phyloP scores from a whole-genome alignment of 2,113 vertebrate genomes.

The Dipodomys spectabilis region DNA sequence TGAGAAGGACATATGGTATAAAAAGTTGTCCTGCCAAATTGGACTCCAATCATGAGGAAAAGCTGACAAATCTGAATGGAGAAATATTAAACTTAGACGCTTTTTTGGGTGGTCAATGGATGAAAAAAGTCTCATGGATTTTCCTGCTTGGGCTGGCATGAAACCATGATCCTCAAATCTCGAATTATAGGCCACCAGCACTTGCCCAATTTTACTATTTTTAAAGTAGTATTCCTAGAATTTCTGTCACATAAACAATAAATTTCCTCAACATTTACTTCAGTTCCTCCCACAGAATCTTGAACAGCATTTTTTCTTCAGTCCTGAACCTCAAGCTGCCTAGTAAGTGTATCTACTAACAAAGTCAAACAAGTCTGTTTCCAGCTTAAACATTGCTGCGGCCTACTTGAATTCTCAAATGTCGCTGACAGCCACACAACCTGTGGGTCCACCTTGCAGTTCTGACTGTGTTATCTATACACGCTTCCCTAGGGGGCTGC shows the following conservation, averaged over 20 bases:
- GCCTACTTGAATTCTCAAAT: conserved; percentile 74
- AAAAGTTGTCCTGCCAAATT: neutral
- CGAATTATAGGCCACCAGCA: too few relatives aligned
- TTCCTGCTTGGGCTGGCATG: too few relatives aligned
- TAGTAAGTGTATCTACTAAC: conserved; percentile 39
- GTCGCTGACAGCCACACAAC: conserved; percentile 52
- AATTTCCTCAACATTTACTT: neutral
- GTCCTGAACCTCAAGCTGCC: conserved; percentile 47
- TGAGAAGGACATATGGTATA: neutral
- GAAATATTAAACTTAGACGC: neutral
- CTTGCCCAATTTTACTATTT: neutral
- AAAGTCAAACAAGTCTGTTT: conserved; percentile 60
- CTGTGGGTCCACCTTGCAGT: conserved; percentile 59
- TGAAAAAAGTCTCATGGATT: too few relatives aligned
- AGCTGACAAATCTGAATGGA: neutral
- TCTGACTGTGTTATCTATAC: conserved; percentile 41
- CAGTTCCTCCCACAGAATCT: neutral
- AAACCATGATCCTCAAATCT: too few relatives aligned
- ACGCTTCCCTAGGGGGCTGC: conserved; percentile 27
- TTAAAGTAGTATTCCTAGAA: neutral
- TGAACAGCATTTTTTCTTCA: conserved; percentile 9
- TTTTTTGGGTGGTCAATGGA: neutral
- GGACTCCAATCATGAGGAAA: neutral
- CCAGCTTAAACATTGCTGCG: conserved; percentile 44
- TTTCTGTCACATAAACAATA: neutral